phyloP scores from a whole-genome alignment of 2,113 vertebrate species.

The Podarcis muralis region DNA sequence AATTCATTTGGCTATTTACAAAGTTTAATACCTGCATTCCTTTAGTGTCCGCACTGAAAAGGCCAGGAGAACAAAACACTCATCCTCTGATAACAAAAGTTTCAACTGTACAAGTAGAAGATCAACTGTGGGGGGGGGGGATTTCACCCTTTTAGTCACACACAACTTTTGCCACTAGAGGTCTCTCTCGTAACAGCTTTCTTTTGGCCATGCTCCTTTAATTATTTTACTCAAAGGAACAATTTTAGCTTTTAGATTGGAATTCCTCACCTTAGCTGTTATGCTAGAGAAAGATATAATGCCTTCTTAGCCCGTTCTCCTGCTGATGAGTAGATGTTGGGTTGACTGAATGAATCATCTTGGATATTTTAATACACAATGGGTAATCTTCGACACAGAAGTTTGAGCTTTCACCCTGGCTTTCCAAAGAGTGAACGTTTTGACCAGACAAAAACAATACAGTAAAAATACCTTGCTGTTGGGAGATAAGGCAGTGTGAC shows the following conservation, averaged over 20 bases:
- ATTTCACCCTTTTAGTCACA: constrained; percentile 15
- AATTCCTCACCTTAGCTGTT: constrained; percentile 75
- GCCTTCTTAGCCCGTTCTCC: constrained; percentile 76
- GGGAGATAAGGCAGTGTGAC: constrained; percentile 41
- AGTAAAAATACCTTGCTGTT: constrained; percentile 50
- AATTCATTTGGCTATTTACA: background rate
- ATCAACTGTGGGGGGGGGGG: constrained; percentile 41
- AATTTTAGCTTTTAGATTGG: constrained; percentile 78
- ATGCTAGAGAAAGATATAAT: constrained; percentile 77
- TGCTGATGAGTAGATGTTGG: constrained; percentile 80
- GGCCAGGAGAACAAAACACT: background rate
- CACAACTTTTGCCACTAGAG: constrained; percentile 85
- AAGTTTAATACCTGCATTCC: accelerated
- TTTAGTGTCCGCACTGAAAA: background rate
- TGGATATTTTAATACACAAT: constrained; percentile 78
- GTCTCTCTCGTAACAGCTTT: constrained; percentile 94
- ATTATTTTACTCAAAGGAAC: constrained; percentile 81
- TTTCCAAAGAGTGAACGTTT: constrained; percentile 73
- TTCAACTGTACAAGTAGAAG: background rate
- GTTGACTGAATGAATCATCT: constrained; percentile 80
- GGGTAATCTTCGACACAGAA: constrained; percentile 68
- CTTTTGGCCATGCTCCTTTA: constrained; percentile 52
- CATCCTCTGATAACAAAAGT: constrained; percentile 14
- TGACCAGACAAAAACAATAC: constrained; percentile 69
- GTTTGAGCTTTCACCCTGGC: constrained; percentile 77